phyloP scores from a whole-genome alignment of 2,797 vertebrate species.

The Urosaurus nigricauda region DNA sequence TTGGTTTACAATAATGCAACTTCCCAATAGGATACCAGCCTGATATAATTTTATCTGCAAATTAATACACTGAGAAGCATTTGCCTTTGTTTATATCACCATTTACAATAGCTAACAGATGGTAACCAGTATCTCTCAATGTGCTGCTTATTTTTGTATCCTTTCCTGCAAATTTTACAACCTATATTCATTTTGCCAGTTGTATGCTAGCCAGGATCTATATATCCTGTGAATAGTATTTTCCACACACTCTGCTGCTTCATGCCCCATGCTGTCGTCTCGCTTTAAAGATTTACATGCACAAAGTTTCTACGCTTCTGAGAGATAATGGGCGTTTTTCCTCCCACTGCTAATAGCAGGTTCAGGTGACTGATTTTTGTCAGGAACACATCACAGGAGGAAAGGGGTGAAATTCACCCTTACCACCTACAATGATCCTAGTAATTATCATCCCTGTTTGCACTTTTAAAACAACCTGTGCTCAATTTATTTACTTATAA shows the following conservation, averaged over 20 bases:
- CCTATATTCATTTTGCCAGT: neutral
- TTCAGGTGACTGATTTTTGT: too few species aligned
- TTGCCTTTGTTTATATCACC: neutral
- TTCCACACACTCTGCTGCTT: neutral
- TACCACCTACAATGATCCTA: too few species aligned
- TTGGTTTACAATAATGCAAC: too few species aligned
- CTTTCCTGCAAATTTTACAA: neutral
- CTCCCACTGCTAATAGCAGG: too few species aligned
- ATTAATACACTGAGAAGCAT: slow-evolving; percentile 3
- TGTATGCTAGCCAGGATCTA: slow-evolving; percentile 59
- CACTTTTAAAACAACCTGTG: too few species aligned
- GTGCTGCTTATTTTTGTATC: neutral
- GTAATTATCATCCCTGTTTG: too few species aligned
- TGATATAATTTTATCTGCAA: neutral
- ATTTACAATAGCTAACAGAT: neutral
- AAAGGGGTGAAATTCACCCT: too few species aligned
- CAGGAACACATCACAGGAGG: too few species aligned
- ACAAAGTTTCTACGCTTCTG: too few species aligned
- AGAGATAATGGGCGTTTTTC: too few species aligned
- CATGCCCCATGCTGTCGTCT: slow-evolving; percentile 2
- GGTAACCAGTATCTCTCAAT: neutral
- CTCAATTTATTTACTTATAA: too few species aligned
- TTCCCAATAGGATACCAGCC: too few species aligned
- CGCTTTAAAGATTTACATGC: neutral
- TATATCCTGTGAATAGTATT: slow-evolving; percentile 59